Percentiles rank a stretch among this genome's conserved stretches.
Evolutionary conservation across 2,888 invertebrate species (phyloP).

Genomic region (Ceramica pisi): DNA sequence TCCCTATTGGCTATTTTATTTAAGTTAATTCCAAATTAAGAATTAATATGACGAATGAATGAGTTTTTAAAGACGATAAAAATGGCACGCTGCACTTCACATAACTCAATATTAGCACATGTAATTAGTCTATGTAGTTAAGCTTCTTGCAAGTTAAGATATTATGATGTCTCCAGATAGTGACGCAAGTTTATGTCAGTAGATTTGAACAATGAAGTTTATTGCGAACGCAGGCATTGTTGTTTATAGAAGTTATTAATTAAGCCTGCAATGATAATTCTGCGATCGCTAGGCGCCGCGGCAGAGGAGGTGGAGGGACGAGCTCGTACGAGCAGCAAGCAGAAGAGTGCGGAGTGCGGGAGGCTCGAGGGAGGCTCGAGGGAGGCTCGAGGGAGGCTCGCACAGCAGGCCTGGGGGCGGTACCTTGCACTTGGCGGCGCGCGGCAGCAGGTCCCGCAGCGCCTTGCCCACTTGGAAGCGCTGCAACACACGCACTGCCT

Average conservation of each 20-base stretch:
- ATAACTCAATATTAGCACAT: constrained; percentile 3
- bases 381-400: not conserved
- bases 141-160: not conserved
- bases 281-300: not conserved
- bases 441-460: constrained; percentile 83
- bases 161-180: not conserved
- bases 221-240: constrained; percentile 2
- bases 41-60: not conserved
- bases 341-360: not conserved
- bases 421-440: constrained; percentile 83
- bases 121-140: not conserved
- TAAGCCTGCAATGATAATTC: constrained; percentile 4
- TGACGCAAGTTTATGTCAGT: constrained; percentile 16
- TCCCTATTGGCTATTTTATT: not conserved
- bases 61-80: not conserved
- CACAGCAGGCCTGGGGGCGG: too few species aligned
- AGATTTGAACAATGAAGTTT: not conserved
- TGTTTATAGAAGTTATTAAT: constrained; percentile 1
- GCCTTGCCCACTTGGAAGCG: constrained; percentile 79
- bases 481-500: constrained; percentile 81
- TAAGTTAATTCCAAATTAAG: not conserved
- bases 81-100: not conserved
- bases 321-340: too few species aligned
- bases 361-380: not conserved
- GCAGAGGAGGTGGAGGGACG: too few species aligned